Conservation (phyloP, 2,888 invertebrate genomes). For the Orchestes rusci region DNA sequence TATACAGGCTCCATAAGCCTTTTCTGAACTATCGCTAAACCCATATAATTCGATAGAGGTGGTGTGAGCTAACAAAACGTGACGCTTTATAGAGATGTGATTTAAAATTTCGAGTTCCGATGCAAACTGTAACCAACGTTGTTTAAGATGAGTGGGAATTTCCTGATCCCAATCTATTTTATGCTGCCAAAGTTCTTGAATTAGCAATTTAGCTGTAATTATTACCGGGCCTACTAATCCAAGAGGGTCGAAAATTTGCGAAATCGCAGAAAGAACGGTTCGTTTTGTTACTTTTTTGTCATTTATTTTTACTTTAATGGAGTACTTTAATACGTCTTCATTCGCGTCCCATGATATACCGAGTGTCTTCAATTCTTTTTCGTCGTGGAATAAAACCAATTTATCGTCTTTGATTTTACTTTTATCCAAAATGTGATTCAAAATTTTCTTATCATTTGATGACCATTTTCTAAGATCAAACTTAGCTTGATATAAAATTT, state of each 20-base stretch:
- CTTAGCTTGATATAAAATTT: constrained; percentile 1
- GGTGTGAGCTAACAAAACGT: background rate
- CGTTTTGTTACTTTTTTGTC: constrained; percentile 2
- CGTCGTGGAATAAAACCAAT: constrained; percentile 8
- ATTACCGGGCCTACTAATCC: constrained; percentile 8
- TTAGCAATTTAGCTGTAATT: constrained; percentile 6
- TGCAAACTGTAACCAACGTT: constrained; percentile 4
- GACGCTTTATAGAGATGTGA: background rate
- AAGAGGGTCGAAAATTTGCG: constrained; percentile 10
- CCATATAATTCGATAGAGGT: constrained; percentile 21
- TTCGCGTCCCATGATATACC: constrained; percentile 7
- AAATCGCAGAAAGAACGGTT: constrained; percentile 1
- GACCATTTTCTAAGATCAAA: constrained; percentile 19
- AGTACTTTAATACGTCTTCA: background rate
- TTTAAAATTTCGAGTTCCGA: constrained; percentile 4
- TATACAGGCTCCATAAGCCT: constrained; percentile 28
- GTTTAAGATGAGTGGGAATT: constrained; percentile 1
- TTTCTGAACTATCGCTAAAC: constrained; percentile 27
- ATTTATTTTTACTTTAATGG: background rate
- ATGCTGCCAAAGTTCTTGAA: constrained; percentile 6
- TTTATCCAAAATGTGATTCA: constrained; percentile 3
- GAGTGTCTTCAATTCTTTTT: constrained; percentile 13
- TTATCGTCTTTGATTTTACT: constrained; percentile 9
- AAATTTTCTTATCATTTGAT: constrained; percentile 15
- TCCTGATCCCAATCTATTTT: constrained; percentile 8